phyloP scores from a whole-genome alignment of 1,140 invertebrate species.

The Drosophila mauritiana region DNA sequence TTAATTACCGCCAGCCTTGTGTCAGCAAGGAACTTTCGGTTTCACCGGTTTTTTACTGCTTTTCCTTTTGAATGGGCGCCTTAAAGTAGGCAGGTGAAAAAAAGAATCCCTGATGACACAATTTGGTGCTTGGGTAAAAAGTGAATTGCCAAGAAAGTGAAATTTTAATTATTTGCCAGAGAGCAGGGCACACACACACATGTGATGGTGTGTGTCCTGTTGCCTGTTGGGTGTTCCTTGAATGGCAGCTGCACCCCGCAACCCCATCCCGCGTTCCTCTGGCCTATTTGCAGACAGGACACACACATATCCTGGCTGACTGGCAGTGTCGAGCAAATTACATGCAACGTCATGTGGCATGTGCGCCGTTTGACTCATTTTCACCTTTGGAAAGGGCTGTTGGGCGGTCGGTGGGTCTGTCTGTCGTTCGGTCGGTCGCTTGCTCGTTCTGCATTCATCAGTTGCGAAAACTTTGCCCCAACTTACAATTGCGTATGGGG shows the following conservation, averaged over 20 bases:
- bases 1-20: background rate
- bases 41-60: background rate
- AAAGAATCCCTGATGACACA: constrained; percentile 70
- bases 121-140: constrained; percentile 69
- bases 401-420: background rate
- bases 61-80: constrained; percentile 15
- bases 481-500: constrained; percentile 59
- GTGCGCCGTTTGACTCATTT: constrained; percentile 75
- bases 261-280: constrained; percentile 22
- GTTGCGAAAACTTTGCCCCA: constrained; percentile 60
- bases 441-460: constrained; percentile 61
- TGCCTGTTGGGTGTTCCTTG: constrained; percentile 50
- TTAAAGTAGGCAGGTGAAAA: constrained; percentile 45
- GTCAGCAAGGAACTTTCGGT: constrained; percentile 29
- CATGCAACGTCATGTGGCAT: constrained; percentile 81
- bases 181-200: constrained; percentile 15
- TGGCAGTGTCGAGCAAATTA: constrained; percentile 70
- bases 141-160: constrained; percentile 82
- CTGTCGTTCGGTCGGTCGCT: background rate
- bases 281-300: constrained; percentile 76
- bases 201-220: background rate
- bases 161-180: constrained; percentile 82
- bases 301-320: constrained; percentile 61
- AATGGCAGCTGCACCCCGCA: constrained; percentile 60
- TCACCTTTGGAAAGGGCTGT: constrained; percentile 51